Base-by-base conservation (phyloP, 2,888 invertebrate species). In the Luperina nickerlii region DNA sequence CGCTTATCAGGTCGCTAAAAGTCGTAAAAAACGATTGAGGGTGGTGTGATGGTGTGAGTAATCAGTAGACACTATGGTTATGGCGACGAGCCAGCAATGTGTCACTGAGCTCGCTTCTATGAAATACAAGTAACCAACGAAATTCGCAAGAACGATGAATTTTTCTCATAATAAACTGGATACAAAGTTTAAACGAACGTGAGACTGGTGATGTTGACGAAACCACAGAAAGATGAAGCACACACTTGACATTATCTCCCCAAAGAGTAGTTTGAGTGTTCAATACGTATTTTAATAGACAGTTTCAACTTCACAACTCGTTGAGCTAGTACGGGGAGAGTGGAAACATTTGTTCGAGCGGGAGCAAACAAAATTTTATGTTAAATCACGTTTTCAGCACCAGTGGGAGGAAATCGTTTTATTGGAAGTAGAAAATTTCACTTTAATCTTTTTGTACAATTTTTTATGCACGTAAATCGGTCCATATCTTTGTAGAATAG, bases 321-420 rank as follows among this genome's bases (percentile, higher is more conserved):
- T 81, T 72, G 75, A 82, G 70, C 75, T 74, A 65, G 76, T 83
- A 79, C 74, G 63, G 27, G 54, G 63, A 76, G 48, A 79, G 73
- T 76, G 71, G 77, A 81, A 88, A 83, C 86, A 83, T 85, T 88
- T 85, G 74, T 85, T 87, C 78, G n/a, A 81, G 79, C 81, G 71
- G 76, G 75, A 79, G 78, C 87, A 88, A 86, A 88, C 86, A 84
- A 87, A 88, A 82, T 88, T 86, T 88, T 88, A 88, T 88, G 84
- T 88, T 81, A 84, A 88, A 88, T 88, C 86, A 88, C 86, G 87
- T 84, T 87, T 82, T 77, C 82, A 86, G 84, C 72, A 76, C 42
- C 68, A 86, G 80, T 68, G 67, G 60, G 67, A 79, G 65, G 38
- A 88, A 84, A 85, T 79, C 81, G 83, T 86, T 86, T 88, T 86